These are phyloP conservation scores for Scaptomyza montana DNA, from an alignment of 1,140 invertebrate genomes.

Conservation along the genomic window DNA sequence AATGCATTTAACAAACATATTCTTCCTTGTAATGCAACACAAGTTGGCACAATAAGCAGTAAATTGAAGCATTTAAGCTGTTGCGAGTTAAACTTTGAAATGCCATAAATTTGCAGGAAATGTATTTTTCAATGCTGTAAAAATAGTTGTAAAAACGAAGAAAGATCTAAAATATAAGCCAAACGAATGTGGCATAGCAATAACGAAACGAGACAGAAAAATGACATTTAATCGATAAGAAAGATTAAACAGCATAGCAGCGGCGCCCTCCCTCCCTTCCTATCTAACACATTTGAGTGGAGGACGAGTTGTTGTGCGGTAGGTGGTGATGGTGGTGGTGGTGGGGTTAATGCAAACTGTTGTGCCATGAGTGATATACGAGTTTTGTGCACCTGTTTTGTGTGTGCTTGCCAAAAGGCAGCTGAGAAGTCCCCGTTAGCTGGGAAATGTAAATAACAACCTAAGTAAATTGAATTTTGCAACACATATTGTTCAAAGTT, in stretches of 20 bases:
- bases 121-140: neutral
- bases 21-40: neutral
- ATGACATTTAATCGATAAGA: conserved; percentile 50
- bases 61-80: neutral
- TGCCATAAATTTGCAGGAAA: neutral
- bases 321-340: no score
- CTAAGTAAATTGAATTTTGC: conserved; percentile 61
- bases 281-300: neutral
- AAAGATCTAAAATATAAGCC: neutral
- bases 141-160: conserved; percentile 2
- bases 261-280: neutral
- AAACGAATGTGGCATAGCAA: conserved; percentile 9
- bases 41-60: neutral
- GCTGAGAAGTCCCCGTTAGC: conserved; percentile 20
- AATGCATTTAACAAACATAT: no score
- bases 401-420: conserved; percentile 21
- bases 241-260: conserved; percentile 30
- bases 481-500: conserved; percentile 43
- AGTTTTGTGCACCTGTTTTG: conserved; percentile 35
- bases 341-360: no score
- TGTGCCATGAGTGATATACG: conserved; percentile 38
- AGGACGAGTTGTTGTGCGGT: no score
- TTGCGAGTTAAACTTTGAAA: neutral
- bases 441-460: conserved; percentile 69
- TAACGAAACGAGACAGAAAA: conserved; percentile 28